A percentile compares a stretch with the other conserved stretches of the same genome.
Conservation (phyloP, 1,140 invertebrate species). For the Neotoxoptera formosana region DNA sequence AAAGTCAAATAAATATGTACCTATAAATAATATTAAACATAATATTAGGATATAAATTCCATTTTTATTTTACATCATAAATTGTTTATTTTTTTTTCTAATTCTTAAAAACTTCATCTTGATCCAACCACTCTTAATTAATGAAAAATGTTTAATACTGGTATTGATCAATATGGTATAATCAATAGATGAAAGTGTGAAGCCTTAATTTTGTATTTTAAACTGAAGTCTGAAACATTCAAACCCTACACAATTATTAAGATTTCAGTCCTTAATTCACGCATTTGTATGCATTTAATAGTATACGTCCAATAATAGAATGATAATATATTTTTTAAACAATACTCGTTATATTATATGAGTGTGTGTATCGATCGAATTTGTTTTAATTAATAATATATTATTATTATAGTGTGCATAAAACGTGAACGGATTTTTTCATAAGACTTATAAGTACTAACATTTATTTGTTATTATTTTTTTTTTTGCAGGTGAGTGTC, state of each 20-base stretch:
- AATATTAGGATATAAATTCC: not conserved
- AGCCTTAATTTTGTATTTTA: not conserved
- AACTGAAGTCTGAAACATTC: not conserved
- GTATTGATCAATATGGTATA: not conserved
- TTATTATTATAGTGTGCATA: not conserved
- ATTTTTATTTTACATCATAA: not conserved
- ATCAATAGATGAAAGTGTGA: no score
- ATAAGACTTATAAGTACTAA: not conserved
- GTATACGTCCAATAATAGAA: not conserved
- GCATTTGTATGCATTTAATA: not conserved
- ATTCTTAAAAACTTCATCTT: not conserved
- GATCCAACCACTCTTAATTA: not conserved
- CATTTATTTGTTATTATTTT: slow-evolving; percentile 24
- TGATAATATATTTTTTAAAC: not conserved
- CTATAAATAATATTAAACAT: no score
- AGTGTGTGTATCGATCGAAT: not conserved
- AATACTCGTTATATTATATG: not conserved
- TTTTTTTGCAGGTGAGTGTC: slow-evolving; percentile 27
- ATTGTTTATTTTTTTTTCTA: not conserved
- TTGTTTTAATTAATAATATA: not conserved
- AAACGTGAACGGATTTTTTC: not conserved
- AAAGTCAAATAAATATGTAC: no score
- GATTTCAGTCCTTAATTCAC: not conserved
- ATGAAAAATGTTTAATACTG: not conserved
- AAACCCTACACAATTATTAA: not conserved